These are phyloP conservation scores for Hestina assimilis DNA, from an alignment of 1,140 invertebrate species.

Conservation along the genomic window DNA sequence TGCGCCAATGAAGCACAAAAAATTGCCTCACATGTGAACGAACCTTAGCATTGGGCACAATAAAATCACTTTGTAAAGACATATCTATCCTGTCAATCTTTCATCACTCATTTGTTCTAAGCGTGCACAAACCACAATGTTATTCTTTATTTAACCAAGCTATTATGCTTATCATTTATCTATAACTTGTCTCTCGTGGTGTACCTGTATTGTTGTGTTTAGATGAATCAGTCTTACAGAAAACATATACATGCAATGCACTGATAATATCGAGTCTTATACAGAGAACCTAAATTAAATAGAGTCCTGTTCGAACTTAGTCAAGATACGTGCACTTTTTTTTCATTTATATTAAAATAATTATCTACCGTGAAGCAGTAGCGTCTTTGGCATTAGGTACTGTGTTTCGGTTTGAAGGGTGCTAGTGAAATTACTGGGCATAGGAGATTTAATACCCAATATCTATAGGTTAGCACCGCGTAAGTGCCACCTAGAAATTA, in stretches of 20 bases:
- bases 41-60: constrained; percentile 14
- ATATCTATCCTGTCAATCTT: constrained; percentile 45
- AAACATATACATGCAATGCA: not conserved
- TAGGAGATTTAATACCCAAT: no score
- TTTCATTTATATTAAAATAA: no score
- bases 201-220: constrained; percentile 22
- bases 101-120: constrained; percentile 49
- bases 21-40: constrained; percentile 13
- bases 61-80: constrained; percentile 38
- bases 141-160: constrained; percentile 36
- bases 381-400: no score
- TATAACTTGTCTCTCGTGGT: constrained; percentile 27
- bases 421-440: no score
- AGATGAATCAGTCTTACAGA: constrained; percentile 14
- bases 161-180: constrained; percentile 45
- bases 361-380: no score
- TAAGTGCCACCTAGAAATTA: no score
- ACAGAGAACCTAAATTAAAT: no score
- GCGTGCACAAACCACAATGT: constrained; percentile 38
- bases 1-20: constrained; percentile 1
- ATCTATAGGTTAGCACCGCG: no score
- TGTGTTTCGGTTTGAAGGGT: no score
- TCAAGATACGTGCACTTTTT: no score
- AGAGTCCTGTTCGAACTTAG: no score
- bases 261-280: not conserved